These are phyloP conservation scores for Spizella passerina DNA, from an alignment of 2,797 vertebrate species.

Conservation along the genomic window DNA sequence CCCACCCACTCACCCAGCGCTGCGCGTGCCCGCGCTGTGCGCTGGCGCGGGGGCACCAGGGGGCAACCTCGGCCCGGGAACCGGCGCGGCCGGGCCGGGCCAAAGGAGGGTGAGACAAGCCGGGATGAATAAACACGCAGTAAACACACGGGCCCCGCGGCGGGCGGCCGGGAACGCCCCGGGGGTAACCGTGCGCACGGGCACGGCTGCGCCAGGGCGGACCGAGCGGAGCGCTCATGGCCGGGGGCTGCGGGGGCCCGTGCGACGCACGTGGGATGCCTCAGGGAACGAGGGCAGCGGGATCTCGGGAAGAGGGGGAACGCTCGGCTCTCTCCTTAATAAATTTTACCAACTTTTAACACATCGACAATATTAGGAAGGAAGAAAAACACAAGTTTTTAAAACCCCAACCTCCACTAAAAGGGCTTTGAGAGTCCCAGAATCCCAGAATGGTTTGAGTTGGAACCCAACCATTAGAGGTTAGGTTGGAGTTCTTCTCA, in stretches of 20 bases:
- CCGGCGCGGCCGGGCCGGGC: not conserved
- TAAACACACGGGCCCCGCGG: not conserved
- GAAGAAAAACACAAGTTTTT: not conserved
- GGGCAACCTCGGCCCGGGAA: not conserved
- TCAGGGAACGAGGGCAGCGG: not conserved
- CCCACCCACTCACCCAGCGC: not conserved
- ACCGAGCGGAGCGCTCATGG: accelerated
- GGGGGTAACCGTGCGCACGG: accelerated
- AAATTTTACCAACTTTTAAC: not conserved
- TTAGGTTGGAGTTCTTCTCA: not conserved
- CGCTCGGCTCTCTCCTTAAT: not conserved
- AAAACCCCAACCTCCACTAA: not conserved
- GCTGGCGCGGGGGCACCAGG: not conserved
- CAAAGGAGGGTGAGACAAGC: accelerated
- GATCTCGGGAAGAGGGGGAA: accelerated
- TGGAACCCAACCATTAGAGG: not conserved
- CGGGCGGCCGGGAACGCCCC: not conserved
- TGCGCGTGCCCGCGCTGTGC: not conserved
- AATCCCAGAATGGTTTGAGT: not conserved
- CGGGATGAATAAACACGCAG: accelerated
- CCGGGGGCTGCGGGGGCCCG: not conserved
- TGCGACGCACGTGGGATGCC: not conserved
- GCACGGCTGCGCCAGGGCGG: not conserved
- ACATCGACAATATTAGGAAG: not conserved
- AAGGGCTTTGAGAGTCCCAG: not conserved